Evolutionary conservation across 2,888 invertebrate genomes (phyloP).

Genomic region (Machimus atricapillus): DNA sequence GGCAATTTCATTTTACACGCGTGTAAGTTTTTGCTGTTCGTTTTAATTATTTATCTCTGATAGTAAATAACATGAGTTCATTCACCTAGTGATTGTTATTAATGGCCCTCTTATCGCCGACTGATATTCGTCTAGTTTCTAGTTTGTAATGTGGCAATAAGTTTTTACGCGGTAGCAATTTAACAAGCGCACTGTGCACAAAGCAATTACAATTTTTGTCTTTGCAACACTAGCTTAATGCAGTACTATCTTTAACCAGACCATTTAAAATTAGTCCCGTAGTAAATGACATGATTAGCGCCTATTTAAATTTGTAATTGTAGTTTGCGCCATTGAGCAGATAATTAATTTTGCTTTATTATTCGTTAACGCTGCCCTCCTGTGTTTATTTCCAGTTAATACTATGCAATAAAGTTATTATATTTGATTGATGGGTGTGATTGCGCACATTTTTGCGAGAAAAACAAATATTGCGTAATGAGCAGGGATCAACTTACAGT

Average conservation of each 20-base stretch:
- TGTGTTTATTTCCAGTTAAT: background rate
- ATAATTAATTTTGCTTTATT: background rate
- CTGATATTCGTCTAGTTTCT: background rate
- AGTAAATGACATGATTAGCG: background rate
- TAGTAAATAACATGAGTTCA: background rate
- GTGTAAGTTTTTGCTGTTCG: background rate
- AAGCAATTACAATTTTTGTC: background rate
- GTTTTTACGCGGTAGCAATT: background rate
- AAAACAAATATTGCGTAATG: background rate
- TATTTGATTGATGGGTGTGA: background rate
- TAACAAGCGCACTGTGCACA: background rate
- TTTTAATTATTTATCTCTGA: background rate
- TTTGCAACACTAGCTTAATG: background rate
- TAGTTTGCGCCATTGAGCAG: background rate
- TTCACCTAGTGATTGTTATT: background rate
- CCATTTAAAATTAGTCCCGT: background rate
- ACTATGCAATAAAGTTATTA: background rate
- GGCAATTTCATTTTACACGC: background rate
- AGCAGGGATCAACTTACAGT: background rate
- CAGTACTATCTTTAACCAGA: background rate
- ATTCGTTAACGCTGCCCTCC: background rate
- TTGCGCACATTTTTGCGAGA: background rate
- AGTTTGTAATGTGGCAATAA: background rate
- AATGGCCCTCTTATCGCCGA: slow-evolving; percentile 45
- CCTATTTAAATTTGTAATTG: background rate